A percentile compares a stretch with the other conserved stretches of the same genome.
These are phyloP conservation scores for Pachycephus smyrnensis DNA, from an alignment of 2,888 invertebrate species.

Conservation along the genomic window DNA sequence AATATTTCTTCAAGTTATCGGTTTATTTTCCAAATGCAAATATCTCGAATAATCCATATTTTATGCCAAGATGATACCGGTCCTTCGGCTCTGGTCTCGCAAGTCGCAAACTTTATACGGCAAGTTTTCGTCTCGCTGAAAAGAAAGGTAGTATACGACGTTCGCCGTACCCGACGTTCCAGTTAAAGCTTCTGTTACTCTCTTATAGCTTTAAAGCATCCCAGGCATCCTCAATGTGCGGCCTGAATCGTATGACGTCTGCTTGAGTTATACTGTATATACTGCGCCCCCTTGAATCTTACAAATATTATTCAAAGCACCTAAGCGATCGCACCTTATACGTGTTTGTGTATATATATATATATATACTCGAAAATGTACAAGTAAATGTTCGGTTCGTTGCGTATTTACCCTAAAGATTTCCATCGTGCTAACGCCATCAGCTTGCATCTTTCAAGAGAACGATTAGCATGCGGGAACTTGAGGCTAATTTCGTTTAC, in stretches of 20 bases:
- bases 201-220: slow-evolving; percentile 13
- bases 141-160: slow-evolving; percentile 21
- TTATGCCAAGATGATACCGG: slow-evolving; percentile 58
- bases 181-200: background rate
- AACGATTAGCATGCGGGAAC: background rate
- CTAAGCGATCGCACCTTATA: background rate
- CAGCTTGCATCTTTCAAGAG: background rate
- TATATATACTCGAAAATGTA: too few species aligned
- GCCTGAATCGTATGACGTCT: background rate
- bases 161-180: background rate
- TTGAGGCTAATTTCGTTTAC: background rate
- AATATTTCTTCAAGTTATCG: slow-evolving; percentile 49
- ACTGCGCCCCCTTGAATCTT: background rate
- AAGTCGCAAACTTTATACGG: slow-evolving; percentile 54
- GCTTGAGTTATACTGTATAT: background rate
- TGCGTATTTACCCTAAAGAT: background rate
- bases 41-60: slow-evolving; percentile 65
- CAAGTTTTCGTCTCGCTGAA: slow-evolving; percentile 47
- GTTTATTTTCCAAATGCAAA: slow-evolving; percentile 64
- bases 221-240: background rate
- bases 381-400: background rate
- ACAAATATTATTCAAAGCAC: background rate
- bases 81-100: slow-evolving; percentile 35
- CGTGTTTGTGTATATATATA: background rate
- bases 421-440: background rate